Conservation (phyloP, 2,797 vertebrate species). For the Etheostoma nigrum region DNA sequence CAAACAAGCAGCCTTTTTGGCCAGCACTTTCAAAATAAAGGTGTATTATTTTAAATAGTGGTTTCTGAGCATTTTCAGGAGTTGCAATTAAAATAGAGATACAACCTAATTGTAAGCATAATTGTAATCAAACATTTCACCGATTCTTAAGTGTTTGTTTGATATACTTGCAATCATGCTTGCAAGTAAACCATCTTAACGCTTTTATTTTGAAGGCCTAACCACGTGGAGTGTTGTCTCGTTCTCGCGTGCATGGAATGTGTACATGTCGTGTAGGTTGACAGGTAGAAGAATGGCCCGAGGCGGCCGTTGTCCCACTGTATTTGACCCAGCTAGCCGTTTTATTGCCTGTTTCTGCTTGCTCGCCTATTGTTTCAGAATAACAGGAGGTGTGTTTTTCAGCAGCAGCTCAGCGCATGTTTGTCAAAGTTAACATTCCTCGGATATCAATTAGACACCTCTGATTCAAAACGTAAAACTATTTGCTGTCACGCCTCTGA, state of each 20-base stretch:
- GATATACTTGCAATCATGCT: fast-evolving
- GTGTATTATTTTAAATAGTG: fast-evolving
- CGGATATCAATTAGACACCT: too few species aligned
- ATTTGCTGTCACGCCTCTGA: not conserved
- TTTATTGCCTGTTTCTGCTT: not conserved
- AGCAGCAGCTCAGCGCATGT: too few species aligned
- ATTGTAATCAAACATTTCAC: fast-evolving
- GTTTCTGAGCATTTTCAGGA: not conserved
- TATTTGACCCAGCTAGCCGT: not conserved
- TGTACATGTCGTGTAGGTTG: slow-evolving; percentile 8
- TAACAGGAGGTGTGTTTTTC: not conserved
- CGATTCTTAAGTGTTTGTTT: fast-evolving
- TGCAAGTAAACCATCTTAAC: fast-evolving
- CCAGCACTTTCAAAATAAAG: slow-evolving; percentile 48
- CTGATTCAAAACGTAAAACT: not conserved
- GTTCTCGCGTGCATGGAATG: slow-evolving; percentile 9
- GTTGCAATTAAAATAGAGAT: fast-evolving
- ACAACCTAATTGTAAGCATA: fast-evolving
- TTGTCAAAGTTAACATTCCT: not conserved
- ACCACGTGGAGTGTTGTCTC: not conserved
- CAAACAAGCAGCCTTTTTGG: slow-evolving; percentile 12
- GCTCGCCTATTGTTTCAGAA: not conserved
- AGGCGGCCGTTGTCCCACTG: not conserved
- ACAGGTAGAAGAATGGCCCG: slow-evolving; percentile 14
- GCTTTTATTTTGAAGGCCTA: slow-evolving; percentile 58